Evolutionary conservation across 2,113 vertebrate species (phyloP).

Genomic region (Ranitomeya variabilis): DNA sequence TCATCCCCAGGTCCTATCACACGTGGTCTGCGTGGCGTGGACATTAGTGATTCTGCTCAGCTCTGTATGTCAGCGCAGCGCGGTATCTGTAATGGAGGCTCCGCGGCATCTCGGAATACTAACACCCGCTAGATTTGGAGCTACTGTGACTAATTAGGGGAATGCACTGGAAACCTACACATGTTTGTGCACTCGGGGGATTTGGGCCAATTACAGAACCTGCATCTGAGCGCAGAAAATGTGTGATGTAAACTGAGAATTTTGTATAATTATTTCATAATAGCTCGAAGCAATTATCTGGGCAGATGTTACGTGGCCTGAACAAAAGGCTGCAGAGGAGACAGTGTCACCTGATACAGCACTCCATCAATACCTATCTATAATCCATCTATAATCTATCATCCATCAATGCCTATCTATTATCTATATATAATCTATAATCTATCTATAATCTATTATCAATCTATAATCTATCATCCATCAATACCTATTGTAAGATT

Average conservation of each 20-base stretch:
- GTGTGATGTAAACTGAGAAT: constrained; percentile 26
- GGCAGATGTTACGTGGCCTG: neutral
- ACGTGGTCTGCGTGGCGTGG: neutral
- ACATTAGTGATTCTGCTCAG: neutral
- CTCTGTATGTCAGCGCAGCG: neutral
- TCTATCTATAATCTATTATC: neutral
- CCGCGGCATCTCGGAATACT: neutral
- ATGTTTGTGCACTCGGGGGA: neutral
- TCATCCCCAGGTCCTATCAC: neutral
- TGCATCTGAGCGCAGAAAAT: constrained; percentile 7
- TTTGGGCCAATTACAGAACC: neutral
- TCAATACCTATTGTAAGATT: no score
- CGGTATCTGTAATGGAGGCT: neutral
- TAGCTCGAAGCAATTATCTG: constrained; percentile 11
- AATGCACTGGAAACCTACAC: neutral
- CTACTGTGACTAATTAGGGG: constrained; percentile 1
- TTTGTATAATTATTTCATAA: constrained; percentile 34
- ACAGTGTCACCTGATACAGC: neutral
- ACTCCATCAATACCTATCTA: neutral
- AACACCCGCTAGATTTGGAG: neutral
- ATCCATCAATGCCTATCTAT: neutral
- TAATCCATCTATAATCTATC: neutral
- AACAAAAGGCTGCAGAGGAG: neutral
- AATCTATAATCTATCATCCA: neutral
- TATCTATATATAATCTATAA: neutral